These are phyloP conservation scores for Phalacrocorax brasilianus DNA, from an alignment of 2,113 vertebrate genomes.

Conservation along the genomic window DNA sequence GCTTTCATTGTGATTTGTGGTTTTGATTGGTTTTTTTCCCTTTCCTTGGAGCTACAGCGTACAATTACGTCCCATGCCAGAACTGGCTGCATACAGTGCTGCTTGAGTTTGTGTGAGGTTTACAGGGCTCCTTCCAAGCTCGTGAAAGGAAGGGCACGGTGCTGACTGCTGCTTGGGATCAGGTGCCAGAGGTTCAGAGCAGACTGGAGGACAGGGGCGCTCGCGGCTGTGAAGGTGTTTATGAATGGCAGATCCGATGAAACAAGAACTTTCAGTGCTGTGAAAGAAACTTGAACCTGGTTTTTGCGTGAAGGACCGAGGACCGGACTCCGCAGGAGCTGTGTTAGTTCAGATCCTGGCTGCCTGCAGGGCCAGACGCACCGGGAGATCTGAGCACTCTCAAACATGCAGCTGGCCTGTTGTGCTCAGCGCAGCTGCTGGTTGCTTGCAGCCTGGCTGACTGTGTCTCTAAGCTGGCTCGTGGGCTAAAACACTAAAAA, in stretches of 20 bases:
- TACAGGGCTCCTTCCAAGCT: not conserved
- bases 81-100: accelerated
- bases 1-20: not conserved
- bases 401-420: not conserved
- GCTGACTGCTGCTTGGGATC: not conserved
- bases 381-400: accelerated
- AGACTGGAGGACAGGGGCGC: not conserved
- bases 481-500: not conserved
- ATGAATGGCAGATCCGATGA: not conserved
- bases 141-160: not conserved
- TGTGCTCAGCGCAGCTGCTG: not conserved
- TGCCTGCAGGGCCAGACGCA: not conserved
- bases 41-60: not conserved
- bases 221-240: not conserved
- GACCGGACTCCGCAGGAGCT: not conserved
- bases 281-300: not conserved
- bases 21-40: not conserved
- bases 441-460: not conserved
- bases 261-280: not conserved
- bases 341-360: not conserved
- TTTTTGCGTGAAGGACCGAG: not conserved
- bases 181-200: not conserved
- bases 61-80: accelerated
- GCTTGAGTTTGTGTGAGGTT: not conserved
- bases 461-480: not conserved